Base-by-base conservation (phyloP, 2,797 vertebrate species). In the Tapera naevia region DNA sequence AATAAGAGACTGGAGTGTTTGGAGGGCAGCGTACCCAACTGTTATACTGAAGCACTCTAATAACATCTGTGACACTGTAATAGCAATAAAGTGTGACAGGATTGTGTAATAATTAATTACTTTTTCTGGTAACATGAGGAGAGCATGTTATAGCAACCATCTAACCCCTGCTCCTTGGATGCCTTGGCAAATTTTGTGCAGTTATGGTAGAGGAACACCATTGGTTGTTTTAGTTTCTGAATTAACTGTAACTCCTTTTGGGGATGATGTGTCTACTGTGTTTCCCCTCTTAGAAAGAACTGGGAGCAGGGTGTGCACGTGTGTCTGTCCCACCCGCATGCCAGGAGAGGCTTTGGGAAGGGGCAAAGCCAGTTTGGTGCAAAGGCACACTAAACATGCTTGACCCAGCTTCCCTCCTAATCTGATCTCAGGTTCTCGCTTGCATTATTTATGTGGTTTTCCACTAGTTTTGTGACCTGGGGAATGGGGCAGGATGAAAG, bases 281-380 rank as follows among this genome's bases (percentile, higher is more conserved):
- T 41, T 79, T 75, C 54, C 4, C 51, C 54, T 39, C 37, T 81
- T 41, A 60, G 19, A 41, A 71, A 61, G 53, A 17, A 30, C 7
- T 64, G 17, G 32, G 67, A 82, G 64, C 43, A 64, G 67, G 43
- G 62, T 1, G 1, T 13, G 4, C 5, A 3, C 0, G 0, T 28
- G 11, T 4, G 12, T 23, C 41, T 35, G 39, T 76, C 71, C 39
- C 64, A 17, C 9, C 24, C 72, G 37, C 22, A 32, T 83, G 69
- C 30, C 17, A 3, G 30, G n/a, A 62, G 24, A 18, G 22, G 22
- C 25, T 73, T 70, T 60, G 22, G 56, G 64, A 85, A 33, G 28
- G 32, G 24, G 13, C 21, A 30, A 79, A 73, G 35, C 18, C 74
- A 28, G 1, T 41, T 53, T 5, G 4, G 14, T n/a, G 58, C 14